Evolutionary conservation across 2,113 vertebrate genomes (phyloP).

Genomic region (Bombycilla garrulus): DNA sequence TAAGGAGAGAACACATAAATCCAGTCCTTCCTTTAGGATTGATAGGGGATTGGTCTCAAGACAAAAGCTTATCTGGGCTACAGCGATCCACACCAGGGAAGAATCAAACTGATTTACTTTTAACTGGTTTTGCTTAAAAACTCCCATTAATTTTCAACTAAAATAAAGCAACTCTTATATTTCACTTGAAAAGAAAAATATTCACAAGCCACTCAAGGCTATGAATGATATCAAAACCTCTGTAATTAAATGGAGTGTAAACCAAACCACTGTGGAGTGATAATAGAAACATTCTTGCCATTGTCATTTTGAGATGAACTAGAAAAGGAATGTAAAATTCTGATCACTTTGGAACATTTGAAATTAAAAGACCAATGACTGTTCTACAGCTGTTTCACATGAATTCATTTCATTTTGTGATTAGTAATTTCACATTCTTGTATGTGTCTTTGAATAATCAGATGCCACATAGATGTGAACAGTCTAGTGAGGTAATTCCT

Average conservation of each 20-base stretch:
- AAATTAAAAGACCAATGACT: background rate
- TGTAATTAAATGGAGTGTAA: background rate
- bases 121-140: background rate
- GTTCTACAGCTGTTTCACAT: background rate
- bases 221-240: background rate
- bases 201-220: background rate
- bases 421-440: background rate
- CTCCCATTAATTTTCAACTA: background rate
- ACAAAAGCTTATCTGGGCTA: background rate
- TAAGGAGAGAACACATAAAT: background rate
- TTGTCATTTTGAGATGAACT: background rate
- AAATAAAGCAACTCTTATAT: background rate
- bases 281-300: background rate
- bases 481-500: background rate
- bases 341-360: background rate
- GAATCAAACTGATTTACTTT: background rate
- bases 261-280: background rate
- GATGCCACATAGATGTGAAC: background rate
- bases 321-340: background rate
- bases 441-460: background rate
- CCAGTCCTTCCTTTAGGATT: background rate
- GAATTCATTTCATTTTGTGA: background rate
- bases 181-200: background rate
- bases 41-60: background rate
- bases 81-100: background rate